Evolutionary conservation across 1,140 invertebrate genomes (phyloP).

Genomic region (Drosophila orena): DNA sequence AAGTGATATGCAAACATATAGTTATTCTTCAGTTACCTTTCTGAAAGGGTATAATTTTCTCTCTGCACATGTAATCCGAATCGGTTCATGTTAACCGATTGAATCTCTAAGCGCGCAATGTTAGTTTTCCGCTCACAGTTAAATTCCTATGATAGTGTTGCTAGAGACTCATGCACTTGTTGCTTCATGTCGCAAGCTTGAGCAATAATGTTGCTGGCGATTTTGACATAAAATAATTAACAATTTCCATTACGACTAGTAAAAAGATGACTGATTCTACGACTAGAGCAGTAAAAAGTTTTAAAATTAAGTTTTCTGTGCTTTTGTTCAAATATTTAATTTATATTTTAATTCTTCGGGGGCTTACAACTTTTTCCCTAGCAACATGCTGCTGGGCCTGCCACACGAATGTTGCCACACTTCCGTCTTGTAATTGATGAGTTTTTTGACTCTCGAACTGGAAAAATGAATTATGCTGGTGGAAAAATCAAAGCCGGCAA

Average conservation of each 20-base stretch:
- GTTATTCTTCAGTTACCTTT: too few species aligned
- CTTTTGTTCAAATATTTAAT: neutral
- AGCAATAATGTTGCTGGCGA: neutral
- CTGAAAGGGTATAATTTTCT: neutral
- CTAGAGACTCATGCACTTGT: conserved; percentile 8
- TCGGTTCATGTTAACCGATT: neutral
- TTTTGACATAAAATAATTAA: neutral
- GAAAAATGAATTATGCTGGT: conserved; percentile 33
- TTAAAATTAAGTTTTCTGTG: neutral
- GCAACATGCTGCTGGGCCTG: conserved; percentile 5
- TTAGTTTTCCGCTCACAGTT: neutral
- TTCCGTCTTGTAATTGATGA: conserved; percentile 43
- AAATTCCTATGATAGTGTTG: too few species aligned
- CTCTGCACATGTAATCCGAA: too few species aligned
- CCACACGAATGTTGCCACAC: neutral
- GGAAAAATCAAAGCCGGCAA: conserved; percentile 56
- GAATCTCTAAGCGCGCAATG: neutral
- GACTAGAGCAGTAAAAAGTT: neutral
- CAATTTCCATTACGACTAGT: too few species aligned
- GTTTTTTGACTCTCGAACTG: conserved; percentile 56
- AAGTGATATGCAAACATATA: too few species aligned
- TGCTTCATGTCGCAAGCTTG: conserved; percentile 6
- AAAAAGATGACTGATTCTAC: too few species aligned
- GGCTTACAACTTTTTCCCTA: neutral
- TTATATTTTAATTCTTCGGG: neutral